Base-by-base conservation (phyloP, 2,113 vertebrate genomes). In the Forbesichthys agassizii region DNA sequence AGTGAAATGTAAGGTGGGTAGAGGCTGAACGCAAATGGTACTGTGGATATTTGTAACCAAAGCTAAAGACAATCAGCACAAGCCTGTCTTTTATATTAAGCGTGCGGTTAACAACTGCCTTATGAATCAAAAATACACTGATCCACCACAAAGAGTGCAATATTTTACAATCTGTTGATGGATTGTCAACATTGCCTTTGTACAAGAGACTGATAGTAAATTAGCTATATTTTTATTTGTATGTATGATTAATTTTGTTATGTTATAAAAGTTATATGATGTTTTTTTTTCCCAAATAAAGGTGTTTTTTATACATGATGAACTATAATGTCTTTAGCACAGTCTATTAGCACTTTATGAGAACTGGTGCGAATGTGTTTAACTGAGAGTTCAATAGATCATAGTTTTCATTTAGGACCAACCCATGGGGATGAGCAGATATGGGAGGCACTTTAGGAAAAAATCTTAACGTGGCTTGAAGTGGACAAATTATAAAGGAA, bases 101-200 rank as follows among this genome's bases (percentile, higher is more conserved):
- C 42, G 59, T 78, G 46, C 46, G 58, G 70, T 83, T 66, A 80
- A 81, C 54, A 60, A 78, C 47, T 86, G 86, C 84, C 85, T 90
- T 88, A 82, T 75, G 81, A 42, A 74, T 84, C 61, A 73, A 83
- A 60, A 51, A 73, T 68, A 61, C 73, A 79, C 73, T 84, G 74
- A 84, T 82, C 80, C 87, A 83, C 84, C 83, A 66, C 53, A 46
- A 79, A 66, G 61, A 81, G 84, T 88, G 82, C 86, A 89, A 88
- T 85, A 85, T 81, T 9, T 74, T 73, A 74, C 14, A 65, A 69
- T 75, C 82, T 78, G 80, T 72, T 66, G 47, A 68, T 63, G 49
- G 59, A 67, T 71, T 75, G 77, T 78, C 64, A 81, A 79, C 66
- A 75, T 80, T 84, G 90, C 84, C 82, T 92, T 89, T 87, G 74